phyloP scores from a whole-genome alignment of 1,140 invertebrate genomes.

The Gryllus bimaculatus region DNA sequence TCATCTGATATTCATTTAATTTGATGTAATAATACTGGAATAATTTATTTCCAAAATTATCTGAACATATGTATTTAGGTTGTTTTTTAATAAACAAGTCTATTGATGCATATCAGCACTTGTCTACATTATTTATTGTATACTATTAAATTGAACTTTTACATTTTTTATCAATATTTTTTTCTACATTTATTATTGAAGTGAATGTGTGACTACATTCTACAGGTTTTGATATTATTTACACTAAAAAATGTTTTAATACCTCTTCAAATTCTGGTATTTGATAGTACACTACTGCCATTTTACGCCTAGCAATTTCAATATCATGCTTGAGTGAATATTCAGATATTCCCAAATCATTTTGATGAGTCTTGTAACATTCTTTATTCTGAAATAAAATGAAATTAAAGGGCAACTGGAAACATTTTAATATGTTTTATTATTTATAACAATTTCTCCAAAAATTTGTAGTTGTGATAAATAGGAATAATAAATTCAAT shows the following conservation, averaged over 20 bases:
- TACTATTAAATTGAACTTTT: too few species aligned
- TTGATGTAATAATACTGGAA: too few species aligned
- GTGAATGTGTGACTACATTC: too few species aligned
- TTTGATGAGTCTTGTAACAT: not conserved
- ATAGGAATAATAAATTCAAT: not conserved
- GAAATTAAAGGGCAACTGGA: not conserved
- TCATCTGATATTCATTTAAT: too few species aligned
- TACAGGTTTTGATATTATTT: too few species aligned
- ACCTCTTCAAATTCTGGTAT: not conserved
- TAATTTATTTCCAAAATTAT: too few species aligned
- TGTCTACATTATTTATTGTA: too few species aligned
- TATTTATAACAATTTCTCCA: not conserved
- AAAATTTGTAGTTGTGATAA: not conserved
- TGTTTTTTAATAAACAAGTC: too few species aligned
- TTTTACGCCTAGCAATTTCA: not conserved
- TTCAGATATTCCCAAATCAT: not conserved
- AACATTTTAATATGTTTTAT: not conserved
- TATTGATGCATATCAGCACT: too few species aligned
- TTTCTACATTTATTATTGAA: too few species aligned
- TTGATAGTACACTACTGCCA: not conserved
- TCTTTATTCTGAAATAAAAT: not conserved
- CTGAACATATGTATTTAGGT: too few species aligned
- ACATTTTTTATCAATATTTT: too few species aligned
- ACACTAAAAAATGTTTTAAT: not conserved
- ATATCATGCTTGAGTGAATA: not conserved